Conservation (phyloP, 2,888 invertebrate genomes). For the Lasioglossum figueresi region DNA sequence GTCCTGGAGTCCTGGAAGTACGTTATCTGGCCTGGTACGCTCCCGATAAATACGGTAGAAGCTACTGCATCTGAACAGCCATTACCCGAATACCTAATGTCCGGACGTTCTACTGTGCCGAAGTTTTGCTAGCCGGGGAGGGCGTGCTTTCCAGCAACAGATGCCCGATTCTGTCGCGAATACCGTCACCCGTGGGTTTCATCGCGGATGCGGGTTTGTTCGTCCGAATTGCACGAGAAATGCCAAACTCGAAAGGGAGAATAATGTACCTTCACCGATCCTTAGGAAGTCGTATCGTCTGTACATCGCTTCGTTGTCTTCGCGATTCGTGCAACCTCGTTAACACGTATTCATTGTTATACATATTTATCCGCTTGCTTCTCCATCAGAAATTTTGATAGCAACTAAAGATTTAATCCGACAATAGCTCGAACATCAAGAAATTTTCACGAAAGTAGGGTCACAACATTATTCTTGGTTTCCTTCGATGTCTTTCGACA, state of each 20-base stretch:
- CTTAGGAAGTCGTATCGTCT: background rate
- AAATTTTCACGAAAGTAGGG: too few species aligned
- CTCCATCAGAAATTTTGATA: too few species aligned
- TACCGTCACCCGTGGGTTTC: background rate
- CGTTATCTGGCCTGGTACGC: conserved; percentile 4
- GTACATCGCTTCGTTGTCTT: background rate
- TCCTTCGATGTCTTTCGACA: too few species aligned
- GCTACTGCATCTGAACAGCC: conserved; percentile 13
- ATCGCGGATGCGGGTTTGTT: background rate
- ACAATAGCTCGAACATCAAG: too few species aligned
- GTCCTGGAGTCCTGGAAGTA: background rate
- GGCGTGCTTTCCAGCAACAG: background rate
- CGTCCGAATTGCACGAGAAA: background rate
- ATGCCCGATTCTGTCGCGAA: background rate
- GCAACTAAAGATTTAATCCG: too few species aligned
- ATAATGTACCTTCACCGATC: background rate
- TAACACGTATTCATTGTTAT: background rate
- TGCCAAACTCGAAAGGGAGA: background rate
- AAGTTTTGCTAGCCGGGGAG: background rate
- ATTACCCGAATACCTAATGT: conserved; percentile 10
- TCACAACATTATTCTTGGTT: too few species aligned
- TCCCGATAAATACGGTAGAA: conserved; percentile 8
- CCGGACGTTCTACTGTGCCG: background rate
- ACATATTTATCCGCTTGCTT: too few species aligned
- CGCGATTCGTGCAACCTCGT: background rate